These are phyloP conservation scores for Notolabrus celidotus DNA, from an alignment of 2,797 vertebrate species.

Conservation along the genomic window DNA sequence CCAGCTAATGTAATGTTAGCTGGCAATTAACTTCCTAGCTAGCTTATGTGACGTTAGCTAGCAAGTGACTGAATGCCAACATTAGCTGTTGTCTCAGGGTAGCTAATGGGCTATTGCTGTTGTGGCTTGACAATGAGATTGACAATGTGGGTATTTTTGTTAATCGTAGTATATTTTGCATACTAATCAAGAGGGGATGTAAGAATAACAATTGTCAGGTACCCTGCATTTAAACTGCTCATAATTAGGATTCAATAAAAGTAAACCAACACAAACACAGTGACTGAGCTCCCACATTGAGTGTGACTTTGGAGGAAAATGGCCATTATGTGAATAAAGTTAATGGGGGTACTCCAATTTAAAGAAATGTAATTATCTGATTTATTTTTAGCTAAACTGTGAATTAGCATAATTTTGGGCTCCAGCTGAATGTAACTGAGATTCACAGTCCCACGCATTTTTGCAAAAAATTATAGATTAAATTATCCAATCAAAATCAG, in stretches of 20 bases:
- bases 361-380: slow-evolving; percentile 30
- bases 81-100: too few species aligned
- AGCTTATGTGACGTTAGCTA: too few species aligned
- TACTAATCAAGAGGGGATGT: too few species aligned
- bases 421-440: slow-evolving; percentile 21
- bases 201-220: background rate
- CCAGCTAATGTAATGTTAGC: too few species aligned
- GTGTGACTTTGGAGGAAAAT: background rate
- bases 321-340: background rate
- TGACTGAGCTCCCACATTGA: background rate
- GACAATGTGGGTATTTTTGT: too few species aligned
- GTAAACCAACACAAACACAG: background rate
- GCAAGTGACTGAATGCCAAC: too few species aligned
- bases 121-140: background rate
- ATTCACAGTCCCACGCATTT: slow-evolving; percentile 16
- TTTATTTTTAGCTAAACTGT: slow-evolving; percentile 26
- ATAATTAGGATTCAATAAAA: background rate
- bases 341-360: slow-evolving; percentile 21
- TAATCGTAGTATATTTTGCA: too few species aligned
- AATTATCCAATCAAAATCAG: too few species aligned
- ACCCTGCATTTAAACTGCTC: background rate
- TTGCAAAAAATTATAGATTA: background rate
- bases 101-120: too few species aligned
- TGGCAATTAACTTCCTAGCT: too few species aligned
- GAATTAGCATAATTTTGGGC: slow-evolving; percentile 19